Conservation (phyloP, 30 jellyfish, hydroid and myxozoan species). For the Hydractinia symbiolongicarpus region DNA sequence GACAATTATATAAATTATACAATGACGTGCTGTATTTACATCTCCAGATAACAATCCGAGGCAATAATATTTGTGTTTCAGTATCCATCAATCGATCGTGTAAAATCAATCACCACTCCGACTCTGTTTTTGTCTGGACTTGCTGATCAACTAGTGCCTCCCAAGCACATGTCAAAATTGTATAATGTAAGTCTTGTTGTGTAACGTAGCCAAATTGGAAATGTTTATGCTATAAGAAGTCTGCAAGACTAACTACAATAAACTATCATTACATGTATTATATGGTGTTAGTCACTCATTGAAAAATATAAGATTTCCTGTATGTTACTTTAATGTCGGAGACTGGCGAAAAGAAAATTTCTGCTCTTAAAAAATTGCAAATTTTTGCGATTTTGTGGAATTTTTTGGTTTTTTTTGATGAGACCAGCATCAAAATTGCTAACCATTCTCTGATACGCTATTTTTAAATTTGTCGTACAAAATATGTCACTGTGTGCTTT, state of each 20-base stretch:
- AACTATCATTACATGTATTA: too few relatives aligned
- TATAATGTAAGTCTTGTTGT: constrained; percentile 43
- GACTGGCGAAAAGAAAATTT: too few relatives aligned
- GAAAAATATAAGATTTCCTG: too few relatives aligned
- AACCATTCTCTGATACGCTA: not conserved
- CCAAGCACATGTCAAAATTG: constrained; percentile 73
- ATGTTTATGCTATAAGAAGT: not conserved
- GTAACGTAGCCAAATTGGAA: not conserved
- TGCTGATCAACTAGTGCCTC: constrained; percentile 92
- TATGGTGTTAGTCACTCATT: too few relatives aligned
- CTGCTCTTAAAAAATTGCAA: not conserved
- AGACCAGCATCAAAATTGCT: not conserved
- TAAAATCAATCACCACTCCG: constrained; percentile 50
- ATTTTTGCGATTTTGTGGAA: not conserved
- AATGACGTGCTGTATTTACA: too few relatives aligned
- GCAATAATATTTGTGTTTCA: not conserved
- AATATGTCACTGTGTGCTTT: not conserved
- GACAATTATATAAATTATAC: too few relatives aligned
- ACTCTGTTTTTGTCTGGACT: constrained; percentile 77
- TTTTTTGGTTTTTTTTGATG: not conserved
- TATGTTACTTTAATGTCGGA: too few relatives aligned
- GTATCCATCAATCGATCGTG: constrained; percentile 74
- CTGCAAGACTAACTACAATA: too few relatives aligned
- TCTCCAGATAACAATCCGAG: too few relatives aligned
- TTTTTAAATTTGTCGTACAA: not conserved